phyloP scores from a whole-genome alignment of 2,113 vertebrate species.

The Onychostruthus taczanowskii region DNA sequence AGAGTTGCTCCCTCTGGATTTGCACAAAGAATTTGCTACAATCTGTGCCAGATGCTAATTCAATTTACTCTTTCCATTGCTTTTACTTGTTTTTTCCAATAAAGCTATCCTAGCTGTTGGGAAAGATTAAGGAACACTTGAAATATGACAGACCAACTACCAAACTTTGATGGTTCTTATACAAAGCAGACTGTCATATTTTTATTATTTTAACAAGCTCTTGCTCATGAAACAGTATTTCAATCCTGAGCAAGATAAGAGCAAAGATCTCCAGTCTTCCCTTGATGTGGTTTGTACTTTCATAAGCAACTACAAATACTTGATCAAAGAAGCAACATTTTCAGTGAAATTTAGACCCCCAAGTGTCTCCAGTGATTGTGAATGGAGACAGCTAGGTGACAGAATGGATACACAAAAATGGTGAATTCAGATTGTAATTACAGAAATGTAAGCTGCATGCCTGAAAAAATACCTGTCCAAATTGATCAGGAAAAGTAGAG shows the following conservation, averaged over 20 bases:
- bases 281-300: not conserved
- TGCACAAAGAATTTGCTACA: not conserved
- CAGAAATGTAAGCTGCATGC: not conserved
- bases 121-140: not conserved
- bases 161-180: not conserved
- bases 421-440: not conserved
- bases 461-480: not conserved
- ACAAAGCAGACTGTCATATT: not conserved
- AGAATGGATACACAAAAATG: not conserved
- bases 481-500: not conserved
- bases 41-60: not conserved
- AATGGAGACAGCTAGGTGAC: not conserved
- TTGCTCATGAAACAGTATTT: not conserved
- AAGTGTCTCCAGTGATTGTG: not conserved
- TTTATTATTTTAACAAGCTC: not conserved
- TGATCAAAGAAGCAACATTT: not conserved
- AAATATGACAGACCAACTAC: not conserved
- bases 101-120: not conserved
- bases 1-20: not conserved
- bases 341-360: not conserved
- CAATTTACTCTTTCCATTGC: not conserved
- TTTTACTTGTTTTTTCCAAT: conserved; percentile 6
- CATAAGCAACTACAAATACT: not conserved
- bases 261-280: not conserved
- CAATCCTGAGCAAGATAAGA: not conserved